phyloP scores from a whole-genome alignment of 2,797 vertebrate genomes.

The Calcarius lapponicus region DNA sequence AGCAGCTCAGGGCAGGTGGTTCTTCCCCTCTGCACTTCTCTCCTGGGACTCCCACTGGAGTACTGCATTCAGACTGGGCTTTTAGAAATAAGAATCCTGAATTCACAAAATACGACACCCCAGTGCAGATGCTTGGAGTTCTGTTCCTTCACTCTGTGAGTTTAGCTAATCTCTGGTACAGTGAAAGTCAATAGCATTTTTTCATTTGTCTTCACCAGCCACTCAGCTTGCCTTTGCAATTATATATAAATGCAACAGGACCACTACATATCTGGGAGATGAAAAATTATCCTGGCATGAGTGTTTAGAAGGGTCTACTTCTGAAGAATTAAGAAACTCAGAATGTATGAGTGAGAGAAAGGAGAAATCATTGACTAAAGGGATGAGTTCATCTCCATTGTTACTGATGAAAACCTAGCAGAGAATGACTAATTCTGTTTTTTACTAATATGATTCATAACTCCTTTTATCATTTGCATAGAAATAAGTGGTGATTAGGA shows the following conservation, averaged over 20 bases:
- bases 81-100: background rate
- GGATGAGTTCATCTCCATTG: background rate
- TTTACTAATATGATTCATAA: conserved; percentile 39
- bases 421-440: conserved; percentile 39
- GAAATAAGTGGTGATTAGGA: conserved; percentile 20
- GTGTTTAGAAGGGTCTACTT: background rate
- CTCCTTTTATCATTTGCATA: background rate
- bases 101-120: background rate
- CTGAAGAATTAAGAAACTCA: background rate
- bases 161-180: background rate
- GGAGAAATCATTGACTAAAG: background rate
- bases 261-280: background rate
- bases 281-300: background rate
- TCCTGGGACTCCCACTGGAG: background rate
- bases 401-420: conserved; percentile 18
- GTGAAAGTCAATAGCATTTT: background rate
- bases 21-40: background rate
- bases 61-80: background rate
- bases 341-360: background rate
- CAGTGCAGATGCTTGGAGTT: background rate
- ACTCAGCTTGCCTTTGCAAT: background rate
- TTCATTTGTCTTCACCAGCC: background rate
- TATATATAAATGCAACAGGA: background rate
- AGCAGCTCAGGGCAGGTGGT: background rate
- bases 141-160: background rate